Conservation (phyloP, 2,888 invertebrate species). For the Papilio elwesi region DNA sequence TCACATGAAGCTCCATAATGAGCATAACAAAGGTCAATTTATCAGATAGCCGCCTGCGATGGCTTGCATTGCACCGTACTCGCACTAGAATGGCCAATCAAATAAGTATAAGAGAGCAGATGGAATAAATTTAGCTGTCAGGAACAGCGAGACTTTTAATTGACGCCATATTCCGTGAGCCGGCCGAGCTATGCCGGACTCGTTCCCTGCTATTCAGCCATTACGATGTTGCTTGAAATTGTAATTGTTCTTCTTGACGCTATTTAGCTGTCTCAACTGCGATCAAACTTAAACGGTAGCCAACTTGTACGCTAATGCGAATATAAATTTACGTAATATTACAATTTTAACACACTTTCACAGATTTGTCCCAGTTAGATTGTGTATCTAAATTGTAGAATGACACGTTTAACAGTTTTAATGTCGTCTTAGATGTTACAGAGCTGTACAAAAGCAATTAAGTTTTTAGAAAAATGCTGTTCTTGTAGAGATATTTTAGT, state of each 20-base stretch:
- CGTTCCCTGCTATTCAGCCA: conserved; percentile 36
- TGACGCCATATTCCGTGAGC: conserved; percentile 34
- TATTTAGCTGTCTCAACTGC: conserved; percentile 28
- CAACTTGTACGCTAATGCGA: conserved; percentile 24
- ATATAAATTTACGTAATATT: conserved; percentile 34
- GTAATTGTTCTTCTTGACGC: conserved; percentile 31
- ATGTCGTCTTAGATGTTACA: conserved; percentile 6
- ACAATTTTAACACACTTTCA: conserved; percentile 37
- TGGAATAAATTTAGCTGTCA: conserved; percentile 37
- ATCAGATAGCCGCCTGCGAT: conserved; percentile 12
- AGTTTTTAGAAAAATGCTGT: conserved; percentile 9
- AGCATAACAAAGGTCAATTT: conserved; percentile 30
- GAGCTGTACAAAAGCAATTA: neutral
- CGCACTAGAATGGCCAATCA: conserved; percentile 33
- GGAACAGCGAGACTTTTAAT: conserved; percentile 37
- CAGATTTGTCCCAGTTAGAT: conserved; percentile 24
- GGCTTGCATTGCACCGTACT: conserved; percentile 10
- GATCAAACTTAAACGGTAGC: conserved; percentile 24
- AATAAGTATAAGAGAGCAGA: conserved; percentile 34
- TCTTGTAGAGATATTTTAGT: neutral
- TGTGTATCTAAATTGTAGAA: conserved; percentile 29
- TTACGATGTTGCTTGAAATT: conserved; percentile 38
- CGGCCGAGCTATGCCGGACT: conserved; percentile 24
- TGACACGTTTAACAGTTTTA: conserved; percentile 11
- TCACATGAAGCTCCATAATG: conserved; percentile 23